phyloP scores from a whole-genome alignment of 2,888 invertebrate genomes.

The Strigamia maritima region DNA sequence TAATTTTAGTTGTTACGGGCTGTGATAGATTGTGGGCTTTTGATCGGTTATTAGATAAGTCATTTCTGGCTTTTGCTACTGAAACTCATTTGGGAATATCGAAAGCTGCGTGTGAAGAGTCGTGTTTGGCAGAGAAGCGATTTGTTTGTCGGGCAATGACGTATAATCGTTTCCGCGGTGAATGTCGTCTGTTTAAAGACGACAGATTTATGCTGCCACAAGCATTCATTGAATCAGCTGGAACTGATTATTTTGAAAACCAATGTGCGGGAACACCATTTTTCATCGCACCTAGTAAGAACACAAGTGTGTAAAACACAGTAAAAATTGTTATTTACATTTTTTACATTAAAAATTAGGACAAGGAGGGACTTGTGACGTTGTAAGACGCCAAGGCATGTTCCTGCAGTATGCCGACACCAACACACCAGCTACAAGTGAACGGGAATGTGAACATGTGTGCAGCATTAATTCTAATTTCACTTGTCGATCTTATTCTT shows the following conservation, averaged over 20 bases:
- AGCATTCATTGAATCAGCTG: conserved; percentile 49
- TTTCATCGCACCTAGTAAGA: background rate
- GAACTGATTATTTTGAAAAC: conserved; percentile 57
- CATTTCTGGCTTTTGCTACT: background rate
- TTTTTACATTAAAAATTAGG: background rate
- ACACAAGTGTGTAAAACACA: background rate
- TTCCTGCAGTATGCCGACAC: background rate
- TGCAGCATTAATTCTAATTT: background rate
- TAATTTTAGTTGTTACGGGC: background rate
- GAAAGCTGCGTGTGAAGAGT: background rate
- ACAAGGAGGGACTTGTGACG: background rate
- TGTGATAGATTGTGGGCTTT: background rate
- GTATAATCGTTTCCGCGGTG: conserved; percentile 52
- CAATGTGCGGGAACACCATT: conserved; percentile 52
- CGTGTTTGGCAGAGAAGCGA: background rate
- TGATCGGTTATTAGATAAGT: background rate
- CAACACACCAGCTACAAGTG: background rate
- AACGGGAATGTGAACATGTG: background rate
- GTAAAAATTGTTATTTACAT: background rate
- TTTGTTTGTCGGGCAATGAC: conserved; percentile 61
- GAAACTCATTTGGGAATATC: background rate
- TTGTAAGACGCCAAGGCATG: background rate
- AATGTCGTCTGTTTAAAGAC: conserved; percentile 67
- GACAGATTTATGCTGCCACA: conserved; percentile 69
- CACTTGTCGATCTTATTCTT: background rate